Base-by-base conservation (phyloP, 2,113 vertebrate genomes). In the Dinomys branickii region DNA sequence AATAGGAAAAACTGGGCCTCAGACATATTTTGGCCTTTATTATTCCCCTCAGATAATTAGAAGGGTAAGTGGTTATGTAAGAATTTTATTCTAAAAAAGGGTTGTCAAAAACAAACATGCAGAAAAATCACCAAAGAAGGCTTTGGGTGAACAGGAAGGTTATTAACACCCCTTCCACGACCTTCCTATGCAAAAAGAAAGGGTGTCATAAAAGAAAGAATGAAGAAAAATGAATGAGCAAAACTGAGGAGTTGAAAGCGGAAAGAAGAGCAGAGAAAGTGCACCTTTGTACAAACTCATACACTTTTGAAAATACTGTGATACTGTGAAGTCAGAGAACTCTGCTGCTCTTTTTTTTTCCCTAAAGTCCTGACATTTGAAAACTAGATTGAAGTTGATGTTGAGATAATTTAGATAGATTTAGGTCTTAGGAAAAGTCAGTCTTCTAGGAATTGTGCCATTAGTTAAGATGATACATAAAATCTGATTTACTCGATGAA, bases 401-500 rank as follows among this genome's bases (percentile, higher is more conserved):
- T 7, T 17, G 47, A 82, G 30, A 4, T 75, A 6, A 77, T 56
- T 88, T 52, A 88, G 8, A 22, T 61, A 56, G 35, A 44, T 85
- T n/a, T 61, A 59, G 19, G 38, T 30, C 61, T 86, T 44, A 84
- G n/a, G 50, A 12, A 41, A 83, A 38, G n/a, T 30, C 28, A 59
- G 1, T 11, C 58, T 59, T 24, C 5, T 54, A 58, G 58, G 82
- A 84, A 67, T 61, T 33, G 17, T 65, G 4, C 28, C 26, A 14
- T 58, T 92, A 78, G 11, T 89, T 56, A 85, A 81, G 69, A 71
- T 41, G 9, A 61, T 69, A 82, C 78, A 38, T 44, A 38, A n/a
- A 94, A 50, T 83, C 41, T 87, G 54, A 85, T 63, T 92, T 93
- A 81, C 30, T 88, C 41, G 93, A 5, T 88, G 35, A 50, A 95